phyloP scores from a whole-genome alignment of 2,888 invertebrate species.

The Calephelis perditalis region DNA sequence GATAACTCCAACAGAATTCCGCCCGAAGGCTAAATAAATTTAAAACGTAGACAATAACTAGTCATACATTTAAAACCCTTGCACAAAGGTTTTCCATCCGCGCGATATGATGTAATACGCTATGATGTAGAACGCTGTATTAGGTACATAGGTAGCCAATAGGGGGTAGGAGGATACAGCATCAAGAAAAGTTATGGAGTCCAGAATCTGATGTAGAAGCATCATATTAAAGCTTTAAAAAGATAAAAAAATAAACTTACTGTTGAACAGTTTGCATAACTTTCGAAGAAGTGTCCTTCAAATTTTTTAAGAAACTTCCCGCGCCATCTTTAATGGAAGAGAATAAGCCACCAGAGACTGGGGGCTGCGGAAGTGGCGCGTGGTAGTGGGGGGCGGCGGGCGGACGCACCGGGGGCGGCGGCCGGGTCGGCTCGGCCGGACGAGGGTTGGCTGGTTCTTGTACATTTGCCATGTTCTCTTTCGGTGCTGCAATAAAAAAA shows the following conservation, averaged over 20 bases:
- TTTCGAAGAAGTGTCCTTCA: conserved; percentile 97
- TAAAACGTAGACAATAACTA: too few relatives aligned
- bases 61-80: too few relatives aligned
- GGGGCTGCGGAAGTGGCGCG: conserved; percentile 42
- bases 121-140: too few relatives aligned
- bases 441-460: conserved; percentile 50
- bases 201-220: too few relatives aligned
- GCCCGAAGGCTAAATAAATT: too few relatives aligned
- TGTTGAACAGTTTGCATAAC: conserved; percentile 98
- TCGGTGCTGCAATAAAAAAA: conserved; percentile 44
- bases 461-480: conserved; percentile 44
- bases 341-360: conserved; percentile 81
- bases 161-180: too few relatives aligned
- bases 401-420: conserved; percentile 48
- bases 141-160: too few relatives aligned
- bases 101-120: too few relatives aligned
- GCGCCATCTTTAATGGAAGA: conserved; percentile 95
- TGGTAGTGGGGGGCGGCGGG: conserved; percentile 53
- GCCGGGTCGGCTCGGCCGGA: conserved; percentile 57
- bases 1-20: too few relatives aligned
- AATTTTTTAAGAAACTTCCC: conserved; percentile 93
- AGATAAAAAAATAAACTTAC: conserved; percentile 62
- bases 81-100: too few relatives aligned
- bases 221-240: too few relatives aligned
- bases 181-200: too few relatives aligned